phyloP scores from a whole-genome alignment of 2,113 vertebrate genomes.

The Callipepla californica region DNA sequence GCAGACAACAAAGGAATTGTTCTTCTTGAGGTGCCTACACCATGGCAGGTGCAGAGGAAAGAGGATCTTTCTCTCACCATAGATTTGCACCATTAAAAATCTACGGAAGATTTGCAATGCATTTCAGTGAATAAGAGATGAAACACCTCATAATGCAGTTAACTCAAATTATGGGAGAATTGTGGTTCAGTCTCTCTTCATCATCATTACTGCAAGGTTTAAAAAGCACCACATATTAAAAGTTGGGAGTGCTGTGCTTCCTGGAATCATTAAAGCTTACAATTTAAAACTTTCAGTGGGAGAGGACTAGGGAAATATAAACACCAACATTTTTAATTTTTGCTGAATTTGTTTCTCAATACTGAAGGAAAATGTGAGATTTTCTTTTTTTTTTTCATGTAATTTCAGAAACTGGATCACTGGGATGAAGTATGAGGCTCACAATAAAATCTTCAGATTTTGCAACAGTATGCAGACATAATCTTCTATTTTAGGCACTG shows the following conservation, averaged over 20 bases:
- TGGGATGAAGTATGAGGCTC: neutral
- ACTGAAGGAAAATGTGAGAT: neutral
- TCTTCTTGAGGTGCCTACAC: neutral
- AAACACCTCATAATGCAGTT: neutral
- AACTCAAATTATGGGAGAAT: neutral
- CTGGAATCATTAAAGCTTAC: neutral
- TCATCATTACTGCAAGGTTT: neutral
- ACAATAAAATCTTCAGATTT: neutral
- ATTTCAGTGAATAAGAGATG: neutral
- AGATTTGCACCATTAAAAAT: neutral
- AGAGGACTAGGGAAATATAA: accelerated
- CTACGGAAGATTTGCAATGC: neutral
- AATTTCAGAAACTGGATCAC: neutral
- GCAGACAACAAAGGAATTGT: neutral
- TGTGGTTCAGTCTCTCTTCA: neutral
- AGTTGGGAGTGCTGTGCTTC: accelerated
- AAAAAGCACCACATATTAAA: neutral
- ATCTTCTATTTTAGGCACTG: neutral
- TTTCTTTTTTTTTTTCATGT: neutral
- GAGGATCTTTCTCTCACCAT: neutral
- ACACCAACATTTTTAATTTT: neutral
- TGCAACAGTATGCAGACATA: neutral
- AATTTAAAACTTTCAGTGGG: neutral
- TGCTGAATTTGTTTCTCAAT: neutral
- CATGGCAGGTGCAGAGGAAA: neutral